Evolutionary conservation across 1,140 invertebrate species (phyloP).

Genomic region (Arctopsyche grandis): DNA sequence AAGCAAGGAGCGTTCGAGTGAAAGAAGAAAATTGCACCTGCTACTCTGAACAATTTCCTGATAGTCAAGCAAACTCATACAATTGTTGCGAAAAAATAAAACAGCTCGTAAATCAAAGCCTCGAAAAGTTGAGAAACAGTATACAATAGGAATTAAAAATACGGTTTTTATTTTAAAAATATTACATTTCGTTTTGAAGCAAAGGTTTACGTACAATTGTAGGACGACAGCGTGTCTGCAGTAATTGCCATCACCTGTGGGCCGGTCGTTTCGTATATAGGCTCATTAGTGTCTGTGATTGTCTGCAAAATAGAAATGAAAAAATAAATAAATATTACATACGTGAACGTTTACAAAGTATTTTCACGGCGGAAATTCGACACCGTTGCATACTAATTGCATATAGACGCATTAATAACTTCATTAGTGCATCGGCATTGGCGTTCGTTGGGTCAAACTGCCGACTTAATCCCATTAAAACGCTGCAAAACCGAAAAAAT

Average conservation of each 20-base stretch:
- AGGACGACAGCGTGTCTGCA: not conserved
- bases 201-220: slow-evolving; percentile 7
- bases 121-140: not conserved
- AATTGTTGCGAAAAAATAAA: not conserved
- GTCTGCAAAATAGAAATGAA: not conserved
- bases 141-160: not conserved
- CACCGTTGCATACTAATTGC: not conserved
- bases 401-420: slow-evolving; percentile 46
- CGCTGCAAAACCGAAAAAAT: not conserved
- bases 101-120: not conserved
- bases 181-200: not conserved
- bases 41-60: not conserved
- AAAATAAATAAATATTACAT: not conserved
- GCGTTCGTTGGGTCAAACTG: slow-evolving; percentile 35
- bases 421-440: slow-evolving; percentile 33
- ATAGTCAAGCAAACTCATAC: not conserved
- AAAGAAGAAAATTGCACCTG: slow-evolving; percentile 8
- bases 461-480: slow-evolving; percentile 37
- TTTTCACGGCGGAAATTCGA: not conserved
- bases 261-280: not conserved
- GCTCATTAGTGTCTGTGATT: not conserved
- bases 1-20: not conserved
- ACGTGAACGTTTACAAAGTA: not conserved
- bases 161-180: not conserved
- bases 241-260: not conserved